Percentiles rank a stretch among this genome's conserved stretches.
These are phyloP conservation scores for Scaptodrosophila lebanonensis DNA, from an alignment of 1,140 invertebrate species.

Conservation along the genomic window DNA sequence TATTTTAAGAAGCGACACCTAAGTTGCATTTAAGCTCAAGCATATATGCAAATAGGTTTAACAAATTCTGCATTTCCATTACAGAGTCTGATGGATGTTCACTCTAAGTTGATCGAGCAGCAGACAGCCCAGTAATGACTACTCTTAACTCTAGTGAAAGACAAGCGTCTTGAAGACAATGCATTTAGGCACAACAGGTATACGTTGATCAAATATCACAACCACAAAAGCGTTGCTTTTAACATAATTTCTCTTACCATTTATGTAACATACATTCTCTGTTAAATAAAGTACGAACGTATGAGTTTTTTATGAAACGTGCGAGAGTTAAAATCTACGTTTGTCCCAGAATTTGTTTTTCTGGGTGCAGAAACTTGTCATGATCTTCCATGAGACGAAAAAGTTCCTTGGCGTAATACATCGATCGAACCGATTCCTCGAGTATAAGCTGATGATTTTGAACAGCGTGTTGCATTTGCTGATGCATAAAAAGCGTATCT, in stretches of 20 bases:
- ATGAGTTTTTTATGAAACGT: background rate
- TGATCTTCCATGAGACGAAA: slow-evolving; percentile 51
- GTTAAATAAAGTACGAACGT: too few relatives aligned
- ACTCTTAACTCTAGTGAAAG: background rate
- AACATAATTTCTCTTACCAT: background rate
- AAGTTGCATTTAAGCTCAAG: too few relatives aligned
- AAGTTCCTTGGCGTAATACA: slow-evolving; percentile 58
- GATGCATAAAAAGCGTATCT: slow-evolving; percentile 50
- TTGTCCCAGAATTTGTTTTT: slow-evolving; percentile 32
- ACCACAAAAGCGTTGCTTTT: too few relatives aligned
- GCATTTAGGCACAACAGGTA: too few relatives aligned
- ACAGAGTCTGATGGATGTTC: slow-evolving; percentile 69
- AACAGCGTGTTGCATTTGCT: slow-evolving; percentile 41
- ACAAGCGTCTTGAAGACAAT: slow-evolving; percentile 12
- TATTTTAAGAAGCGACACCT: too few relatives aligned
- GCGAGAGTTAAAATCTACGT: slow-evolving; percentile 2
- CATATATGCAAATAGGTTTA: too few relatives aligned
- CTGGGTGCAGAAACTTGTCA: slow-evolving; percentile 47
- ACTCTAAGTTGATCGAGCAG: slow-evolving; percentile 65
- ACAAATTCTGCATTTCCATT: too few relatives aligned
- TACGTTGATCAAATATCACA: too few relatives aligned
- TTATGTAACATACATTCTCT: slow-evolving; percentile 1
- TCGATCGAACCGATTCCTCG: slow-evolving; percentile 63
- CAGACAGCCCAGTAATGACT: slow-evolving; percentile 4
- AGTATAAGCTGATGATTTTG: slow-evolving; percentile 50